These are phyloP conservation scores for Drosophila ambigua DNA, from an alignment of 1,140 invertebrate species.

Conservation along the genomic window DNA sequence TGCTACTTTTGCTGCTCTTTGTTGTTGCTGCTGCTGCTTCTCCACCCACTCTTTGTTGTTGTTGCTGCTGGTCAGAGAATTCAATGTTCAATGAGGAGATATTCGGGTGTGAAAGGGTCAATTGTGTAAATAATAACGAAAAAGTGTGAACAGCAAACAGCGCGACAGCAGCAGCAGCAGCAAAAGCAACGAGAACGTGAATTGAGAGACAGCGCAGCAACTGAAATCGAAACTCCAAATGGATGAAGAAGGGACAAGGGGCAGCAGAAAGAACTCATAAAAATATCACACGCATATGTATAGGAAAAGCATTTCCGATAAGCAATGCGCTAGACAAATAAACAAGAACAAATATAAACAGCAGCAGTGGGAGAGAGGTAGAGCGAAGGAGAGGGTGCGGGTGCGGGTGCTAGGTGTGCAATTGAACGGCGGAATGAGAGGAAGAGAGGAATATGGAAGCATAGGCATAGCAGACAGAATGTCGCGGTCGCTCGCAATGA, in stretches of 20 bases:
- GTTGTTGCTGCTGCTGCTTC: conserved; percentile 12
- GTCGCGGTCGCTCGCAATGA: no score
- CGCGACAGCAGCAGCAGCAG: conserved; percentile 8
- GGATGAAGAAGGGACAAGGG: not conserved
- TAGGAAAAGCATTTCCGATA: conserved; percentile 69
- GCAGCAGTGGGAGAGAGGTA: conserved; percentile 13
- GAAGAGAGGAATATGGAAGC: no score
- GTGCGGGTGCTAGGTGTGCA: no score
- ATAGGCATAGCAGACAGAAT: no score
- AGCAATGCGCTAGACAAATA: conserved; percentile 72
- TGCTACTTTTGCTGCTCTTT: conserved; percentile 17
- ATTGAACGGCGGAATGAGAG: no score
- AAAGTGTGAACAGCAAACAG: conserved; percentile 77
- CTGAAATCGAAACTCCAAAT: conserved; percentile 58
- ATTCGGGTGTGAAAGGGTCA: conserved; percentile 78
- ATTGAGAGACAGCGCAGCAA: conserved; percentile 18
- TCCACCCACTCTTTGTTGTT: conserved; percentile 9
- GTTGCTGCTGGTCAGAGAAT: conserved; percentile 41
- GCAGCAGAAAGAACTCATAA: conserved; percentile 56
- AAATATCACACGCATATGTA: conserved; percentile 80
- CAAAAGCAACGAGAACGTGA: conserved; percentile 7
- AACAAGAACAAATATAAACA: conserved; percentile 51
- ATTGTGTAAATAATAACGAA: conserved; percentile 81
- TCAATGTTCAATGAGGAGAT: conserved; percentile 67
- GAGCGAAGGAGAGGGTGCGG: not conserved